Conservation (phyloP, 2,888 invertebrate genomes). For the Drosophila pseudotakahashii region DNA sequence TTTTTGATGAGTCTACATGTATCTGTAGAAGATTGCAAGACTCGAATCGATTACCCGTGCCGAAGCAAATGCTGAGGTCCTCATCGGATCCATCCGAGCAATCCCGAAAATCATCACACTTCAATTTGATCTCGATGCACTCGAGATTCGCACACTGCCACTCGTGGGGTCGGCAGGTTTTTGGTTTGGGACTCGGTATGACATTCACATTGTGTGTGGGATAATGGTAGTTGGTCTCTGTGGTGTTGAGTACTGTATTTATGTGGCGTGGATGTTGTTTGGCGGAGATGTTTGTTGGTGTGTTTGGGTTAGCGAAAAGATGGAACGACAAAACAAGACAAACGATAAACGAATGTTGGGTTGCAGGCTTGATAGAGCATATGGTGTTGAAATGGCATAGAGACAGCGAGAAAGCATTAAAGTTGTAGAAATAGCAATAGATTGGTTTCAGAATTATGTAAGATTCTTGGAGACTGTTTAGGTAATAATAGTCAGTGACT, state of each 20-base stretch:
- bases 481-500: neutral
- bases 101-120: slow-evolving; percentile 86
- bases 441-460: neutral
- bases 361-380: slow-evolving; percentile 1
- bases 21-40: neutral
- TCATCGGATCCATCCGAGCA: slow-evolving; percentile 88
- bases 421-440: neutral
- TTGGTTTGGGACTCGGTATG: slow-evolving; percentile 24
- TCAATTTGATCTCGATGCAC: slow-evolving; percentile 86
- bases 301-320: slow-evolving; percentile 21
- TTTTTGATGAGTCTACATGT: neutral
- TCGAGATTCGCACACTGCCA: slow-evolving; percentile 88
- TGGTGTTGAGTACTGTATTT: slow-evolving; percentile 12
- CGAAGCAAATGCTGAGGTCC: slow-evolving; percentile 71
- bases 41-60: slow-evolving; percentile 73
- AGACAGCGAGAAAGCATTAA: neutral
- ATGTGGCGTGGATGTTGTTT: slow-evolving; percentile 17
- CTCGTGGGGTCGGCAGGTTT: slow-evolving; percentile 78
- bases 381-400: neutral
- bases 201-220: slow-evolving; percentile 30
- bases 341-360: slow-evolving; percentile 11
- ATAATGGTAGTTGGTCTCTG: slow-evolving; percentile 33
- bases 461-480: neutral
- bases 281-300: slow-evolving; percentile 19
- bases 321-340: slow-evolving; percentile 34